Base-by-base conservation (phyloP, 2,113 vertebrate species). In the Rhinolophus sinicus region DNA sequence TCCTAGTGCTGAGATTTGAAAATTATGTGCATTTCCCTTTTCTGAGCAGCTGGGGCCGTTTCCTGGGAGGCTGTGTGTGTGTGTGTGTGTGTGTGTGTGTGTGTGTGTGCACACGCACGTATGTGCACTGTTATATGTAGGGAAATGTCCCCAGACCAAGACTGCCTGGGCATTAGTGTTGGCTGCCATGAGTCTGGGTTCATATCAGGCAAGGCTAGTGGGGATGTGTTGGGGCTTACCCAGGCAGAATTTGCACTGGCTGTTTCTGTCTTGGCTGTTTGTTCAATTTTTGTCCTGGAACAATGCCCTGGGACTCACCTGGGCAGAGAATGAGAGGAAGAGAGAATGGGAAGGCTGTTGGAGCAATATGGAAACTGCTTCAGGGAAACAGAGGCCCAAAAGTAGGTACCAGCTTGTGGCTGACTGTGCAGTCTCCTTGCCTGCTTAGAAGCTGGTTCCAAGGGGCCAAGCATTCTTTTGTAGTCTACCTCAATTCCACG, bases 1-100 rank as follows among this genome's bases (percentile, higher is more conserved):
- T 88, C 65, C 30, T 40, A 35, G 47, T 15, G 35, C 65, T 67
- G 44, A 95, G 38, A 77, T 88, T 96, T 80, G 44, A 88, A 88
- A 70, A 91, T 22, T 8, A 54, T 60, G 4, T 70, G 47, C 35
- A 76, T 81, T 81, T 94, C 26, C 8, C 6, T 70, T 93, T 69
- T 90, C 33, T 54, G 72, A 96, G 72, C 24, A 80, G 52, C 26
- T 15, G 52, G 44, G 73, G 76, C 26, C 65, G 47, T 70, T 92
- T 93, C 38, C 76, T 90, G 22, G 38, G 80, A 85, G 50, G 26
- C 18, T 35, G 3, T 28, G 28, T 13, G 54, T 33, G 30, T 56
- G 10, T n/a, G 56, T 64, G 28, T 72, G 12, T 18, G 5, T 44
- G 10, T 69, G 64, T 35, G 38, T 52, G 3, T 15, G 40, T 50